Percentiles rank a stretch among this genome's conserved stretches.
phyloP scores from a whole-genome alignment of 2,797 vertebrate genomes.

The Gobio occitaniae region DNA sequence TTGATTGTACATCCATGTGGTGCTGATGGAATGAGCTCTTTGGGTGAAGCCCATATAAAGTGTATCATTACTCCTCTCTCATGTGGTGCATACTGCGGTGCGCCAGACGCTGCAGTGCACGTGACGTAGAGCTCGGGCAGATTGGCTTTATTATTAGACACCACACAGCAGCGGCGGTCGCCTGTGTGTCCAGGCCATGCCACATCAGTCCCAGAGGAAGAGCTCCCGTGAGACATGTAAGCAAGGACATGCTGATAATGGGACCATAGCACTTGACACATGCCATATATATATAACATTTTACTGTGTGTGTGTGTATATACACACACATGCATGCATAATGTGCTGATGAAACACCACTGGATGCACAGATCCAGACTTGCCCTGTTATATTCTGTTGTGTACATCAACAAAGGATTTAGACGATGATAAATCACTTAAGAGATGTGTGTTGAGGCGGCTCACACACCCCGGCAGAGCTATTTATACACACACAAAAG shows the following conservation, averaged over 20 bases:
- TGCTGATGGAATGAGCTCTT: background rate
- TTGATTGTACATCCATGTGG: background rate
- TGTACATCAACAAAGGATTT: background rate
- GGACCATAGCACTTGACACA: background rate
- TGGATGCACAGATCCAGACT: background rate
- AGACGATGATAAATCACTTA: background rate
- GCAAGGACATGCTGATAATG: background rate
- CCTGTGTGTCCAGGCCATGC: too few relatives aligned
- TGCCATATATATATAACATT: too few relatives aligned
- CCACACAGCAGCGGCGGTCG: background rate
- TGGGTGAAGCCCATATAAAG: background rate
- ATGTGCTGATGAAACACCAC: background rate
- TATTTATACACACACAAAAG: conserved; percentile 67
- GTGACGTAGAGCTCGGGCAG: conserved; percentile 56
- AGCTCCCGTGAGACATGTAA: background rate
- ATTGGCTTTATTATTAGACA: conserved; percentile 27
- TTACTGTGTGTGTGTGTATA: too few relatives aligned
- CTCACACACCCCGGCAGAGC: background rate
- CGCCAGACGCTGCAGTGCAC: conserved; percentile 42
- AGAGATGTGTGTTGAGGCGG: background rate
- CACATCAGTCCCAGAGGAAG: background rate
- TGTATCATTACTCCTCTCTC: conserved; percentile 20
- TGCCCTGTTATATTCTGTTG: background rate
- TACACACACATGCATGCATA: too few relatives aligned
- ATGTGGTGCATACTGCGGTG: conserved; percentile 11